A percentile compares a stretch with the other conserved stretches of the same genome.
phyloP scores from a whole-genome alignment of 64 coral and sea anemone genomes.

The Orbicella faveolata region DNA sequence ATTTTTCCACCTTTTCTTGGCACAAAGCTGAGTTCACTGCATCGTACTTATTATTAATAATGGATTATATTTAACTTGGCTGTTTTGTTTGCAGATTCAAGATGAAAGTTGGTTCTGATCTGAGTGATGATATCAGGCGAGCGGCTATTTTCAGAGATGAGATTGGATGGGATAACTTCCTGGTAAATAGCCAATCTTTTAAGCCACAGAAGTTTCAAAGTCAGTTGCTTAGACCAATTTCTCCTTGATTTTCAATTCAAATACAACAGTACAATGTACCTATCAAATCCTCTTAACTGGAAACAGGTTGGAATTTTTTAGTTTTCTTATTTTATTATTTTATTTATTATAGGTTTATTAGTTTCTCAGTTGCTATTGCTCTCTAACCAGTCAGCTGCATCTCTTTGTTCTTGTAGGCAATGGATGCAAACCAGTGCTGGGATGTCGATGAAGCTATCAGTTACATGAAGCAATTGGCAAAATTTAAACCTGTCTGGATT shows the following conservation, averaged over 20 bases:
- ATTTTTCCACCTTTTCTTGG: not conserved
- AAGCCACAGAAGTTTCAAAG: not conserved
- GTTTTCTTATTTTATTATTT: no score
- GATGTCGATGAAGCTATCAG: slow-evolving; percentile 77
- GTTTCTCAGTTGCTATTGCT: no score
- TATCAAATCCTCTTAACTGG: no score
- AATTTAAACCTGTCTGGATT: slow-evolving; percentile 95
- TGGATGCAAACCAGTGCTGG: slow-evolving; percentile 98
- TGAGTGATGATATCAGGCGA: slow-evolving; percentile 80
- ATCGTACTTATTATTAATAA: no score
- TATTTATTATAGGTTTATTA: no score
- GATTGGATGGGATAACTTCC: slow-evolving; percentile 82
- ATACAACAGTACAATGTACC: no score
- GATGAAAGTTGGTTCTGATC: slow-evolving; percentile 92
- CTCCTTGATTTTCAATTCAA: not conserved
- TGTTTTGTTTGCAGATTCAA: slow-evolving; percentile 69
- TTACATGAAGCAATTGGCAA: slow-evolving; percentile 81
- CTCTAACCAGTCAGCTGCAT: not conserved
- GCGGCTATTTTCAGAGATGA: slow-evolving; percentile 82
- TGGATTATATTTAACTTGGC: no score
- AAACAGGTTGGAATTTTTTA: no score
- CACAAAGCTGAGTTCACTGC: not conserved
- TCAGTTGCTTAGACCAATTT: not conserved
- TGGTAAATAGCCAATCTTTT: slow-evolving; percentile 46
- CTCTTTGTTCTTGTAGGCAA: slow-evolving; percentile 43